These are phyloP conservation scores for Emydura subglobosa DNA, from an alignment of 2,113 vertebrate species.

Conservation along the genomic window DNA sequence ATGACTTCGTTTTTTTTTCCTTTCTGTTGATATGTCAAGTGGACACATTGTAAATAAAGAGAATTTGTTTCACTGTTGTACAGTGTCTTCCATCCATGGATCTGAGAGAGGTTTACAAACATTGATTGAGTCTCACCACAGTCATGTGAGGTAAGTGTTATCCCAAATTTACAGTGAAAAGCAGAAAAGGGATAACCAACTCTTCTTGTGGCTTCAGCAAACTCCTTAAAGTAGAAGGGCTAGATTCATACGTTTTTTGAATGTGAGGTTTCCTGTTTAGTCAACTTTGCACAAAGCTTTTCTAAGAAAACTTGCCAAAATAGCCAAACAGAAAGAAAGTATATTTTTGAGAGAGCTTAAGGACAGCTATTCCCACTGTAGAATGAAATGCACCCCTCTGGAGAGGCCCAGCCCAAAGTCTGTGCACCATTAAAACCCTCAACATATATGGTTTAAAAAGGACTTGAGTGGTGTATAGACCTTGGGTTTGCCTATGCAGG, in stretches of 20 bases:
- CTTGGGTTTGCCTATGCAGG: not conserved
- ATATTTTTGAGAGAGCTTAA: slow-evolving; percentile 19
- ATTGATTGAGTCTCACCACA: not conserved
- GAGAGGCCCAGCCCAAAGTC: not conserved
- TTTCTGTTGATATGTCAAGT: not conserved
- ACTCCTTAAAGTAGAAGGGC: not conserved
- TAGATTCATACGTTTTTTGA: not conserved
- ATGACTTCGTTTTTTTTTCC: not conserved
- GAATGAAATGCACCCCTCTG: not conserved
- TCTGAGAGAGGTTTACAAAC: not conserved
- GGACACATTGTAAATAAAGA: not conserved
- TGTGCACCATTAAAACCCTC: slow-evolving; percentile 10
- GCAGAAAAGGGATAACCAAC: not conserved
- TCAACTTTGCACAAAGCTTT: not conserved
- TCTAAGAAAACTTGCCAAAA: not conserved
- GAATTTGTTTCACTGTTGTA: not conserved
- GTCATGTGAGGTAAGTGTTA: not conserved
- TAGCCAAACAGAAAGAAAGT: not conserved
- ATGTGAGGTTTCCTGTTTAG: not conserved
- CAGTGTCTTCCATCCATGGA: not conserved
- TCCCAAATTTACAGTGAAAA: not conserved
- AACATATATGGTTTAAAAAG: not conserved
- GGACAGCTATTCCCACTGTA: not conserved
- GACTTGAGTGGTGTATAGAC: not conserved
- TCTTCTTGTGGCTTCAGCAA: not conserved